Base-by-base conservation (phyloP, 2,888 invertebrate species). In the Elysia crispata region DNA sequence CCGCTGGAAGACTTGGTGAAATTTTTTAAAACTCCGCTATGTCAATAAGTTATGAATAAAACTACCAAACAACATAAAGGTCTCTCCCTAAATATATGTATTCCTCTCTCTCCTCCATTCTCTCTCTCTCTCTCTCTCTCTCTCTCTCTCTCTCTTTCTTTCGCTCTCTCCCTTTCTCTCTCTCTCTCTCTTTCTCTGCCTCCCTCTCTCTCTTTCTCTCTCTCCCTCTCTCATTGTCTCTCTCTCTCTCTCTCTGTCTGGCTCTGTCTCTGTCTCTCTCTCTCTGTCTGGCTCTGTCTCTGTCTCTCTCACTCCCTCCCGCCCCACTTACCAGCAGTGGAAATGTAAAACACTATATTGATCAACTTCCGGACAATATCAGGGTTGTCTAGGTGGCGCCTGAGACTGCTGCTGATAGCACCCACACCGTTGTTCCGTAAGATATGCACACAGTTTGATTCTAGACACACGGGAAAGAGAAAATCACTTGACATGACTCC, bases 371-470 rank as follows among this genome's bases (percentile, higher is more conserved):
- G 62, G 62, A 83, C 77, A 33, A 86, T 30, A 11, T 79, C 82
- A 18, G 72, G 57, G 15, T 83, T 81, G 77, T 85, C 83, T 11
- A 49, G 72, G 62, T 84, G 83, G 8, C 72, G 54, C 33, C 81
- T 79, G 28, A 86, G 23, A 0, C 82, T 79, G n/a, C 66, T 76
- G n/a, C 76, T 30, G 8, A 86, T 77, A 57, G 80, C 79, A 0
- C 83, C 54, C 20, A 83, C 77, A 0, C 86, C 86, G 15, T 81
- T 81, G 64, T 82, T 79, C 30, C 84, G 74, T 11, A 81, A 73
- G 69, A 86, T 82, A 70, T 83, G 83, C 49, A 80, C 77, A 77
- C 85, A 85, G 74, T 83, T 85, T 28, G 84, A 78, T 23, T 83
- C 85, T 86, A 77, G 1, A 76, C 66, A 31, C n/a, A 67, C 20